A percentile compares a stretch with the other conserved stretches of the same genome.
These are phyloP conservation scores for Mechanitis mazaeus DNA, from an alignment of 2,888 invertebrate genomes.

Conservation along the genomic window DNA sequence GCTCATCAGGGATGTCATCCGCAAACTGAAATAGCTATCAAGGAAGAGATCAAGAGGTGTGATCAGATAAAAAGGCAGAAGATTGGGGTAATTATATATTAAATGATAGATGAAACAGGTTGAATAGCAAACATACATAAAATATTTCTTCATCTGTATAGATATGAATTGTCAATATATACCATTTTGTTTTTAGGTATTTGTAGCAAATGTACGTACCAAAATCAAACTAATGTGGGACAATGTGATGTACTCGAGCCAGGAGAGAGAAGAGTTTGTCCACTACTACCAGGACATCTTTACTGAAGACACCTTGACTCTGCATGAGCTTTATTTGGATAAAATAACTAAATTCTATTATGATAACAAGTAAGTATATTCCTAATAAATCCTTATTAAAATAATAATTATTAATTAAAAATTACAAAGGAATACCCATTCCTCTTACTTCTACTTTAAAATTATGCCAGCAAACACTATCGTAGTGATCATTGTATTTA, in stretches of 20 bases:
- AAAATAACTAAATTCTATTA: constrained; percentile 81
- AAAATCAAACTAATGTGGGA: constrained; percentile 88
- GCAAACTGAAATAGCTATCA: constrained; percentile 74
- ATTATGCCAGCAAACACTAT: too few species aligned
- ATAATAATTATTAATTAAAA: too few species aligned
- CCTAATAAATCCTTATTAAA: too few species aligned
- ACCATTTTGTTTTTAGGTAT: constrained; percentile 50
- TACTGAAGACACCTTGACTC: constrained; percentile 86
- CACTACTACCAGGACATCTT: constrained; percentile 82
- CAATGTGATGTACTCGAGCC: constrained; percentile 81
- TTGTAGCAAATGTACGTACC: constrained; percentile 80
- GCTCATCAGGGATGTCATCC: constrained; percentile 78
- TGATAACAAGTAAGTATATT: constrained; percentile 74
- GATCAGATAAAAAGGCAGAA: constrained; percentile 86
- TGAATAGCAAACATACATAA: too few species aligned
- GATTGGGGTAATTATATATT: constrained; percentile 71
- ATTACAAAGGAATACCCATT: too few species aligned
- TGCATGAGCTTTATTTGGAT: constrained; percentile 87
- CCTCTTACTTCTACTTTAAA: too few species aligned
- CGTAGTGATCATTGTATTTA: too few species aligned
- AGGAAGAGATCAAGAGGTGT: constrained; percentile 84
- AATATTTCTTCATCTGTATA: constrained; percentile 1
- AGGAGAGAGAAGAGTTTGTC: constrained; percentile 78
- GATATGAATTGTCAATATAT: not conserved
- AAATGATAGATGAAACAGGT: not conserved